Conservation (phyloP, 2,888 invertebrate species). For the Callosobruchus maculatus region DNA sequence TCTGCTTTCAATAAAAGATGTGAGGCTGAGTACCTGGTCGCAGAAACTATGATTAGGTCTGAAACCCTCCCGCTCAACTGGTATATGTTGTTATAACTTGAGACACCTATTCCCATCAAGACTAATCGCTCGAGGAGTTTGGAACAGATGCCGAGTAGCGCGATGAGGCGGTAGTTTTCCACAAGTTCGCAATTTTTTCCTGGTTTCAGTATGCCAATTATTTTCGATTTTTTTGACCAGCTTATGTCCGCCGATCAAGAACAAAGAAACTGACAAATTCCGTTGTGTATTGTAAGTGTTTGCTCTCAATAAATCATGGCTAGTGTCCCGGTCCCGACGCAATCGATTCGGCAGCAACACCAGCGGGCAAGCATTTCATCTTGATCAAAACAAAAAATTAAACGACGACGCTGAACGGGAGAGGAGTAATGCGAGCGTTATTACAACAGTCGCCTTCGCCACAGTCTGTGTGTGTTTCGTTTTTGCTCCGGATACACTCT, state of each 20-base stretch:
- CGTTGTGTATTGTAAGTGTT: not conserved
- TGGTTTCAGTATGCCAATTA: too few species aligned
- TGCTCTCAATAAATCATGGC: not conserved
- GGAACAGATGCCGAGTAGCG: too few species aligned
- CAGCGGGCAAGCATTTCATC: not conserved
- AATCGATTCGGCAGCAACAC: not conserved
- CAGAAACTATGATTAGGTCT: too few species aligned
- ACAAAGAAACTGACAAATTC: not conserved
- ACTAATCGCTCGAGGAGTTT: too few species aligned
- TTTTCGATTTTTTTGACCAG: not conserved
- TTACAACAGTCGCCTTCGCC: not conserved
- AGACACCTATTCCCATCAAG: too few species aligned
- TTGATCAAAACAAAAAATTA: not conserved
- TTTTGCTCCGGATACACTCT: not conserved
- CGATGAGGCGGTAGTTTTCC: too few species aligned
- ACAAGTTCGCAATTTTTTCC: too few species aligned
- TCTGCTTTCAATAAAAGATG: too few species aligned
- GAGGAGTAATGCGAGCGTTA: not conserved
- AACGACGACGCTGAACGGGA: not conserved
- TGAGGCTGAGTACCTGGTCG: too few species aligned
- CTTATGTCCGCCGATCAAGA: not conserved
- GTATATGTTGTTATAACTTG: too few species aligned
- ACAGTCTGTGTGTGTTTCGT: not conserved
- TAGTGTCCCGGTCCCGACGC: not conserved
- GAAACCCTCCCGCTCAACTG: too few species aligned